These are phyloP conservation scores for Ectropis grisescens DNA, from an alignment of 1,140 invertebrate genomes.

Conservation along the genomic window DNA sequence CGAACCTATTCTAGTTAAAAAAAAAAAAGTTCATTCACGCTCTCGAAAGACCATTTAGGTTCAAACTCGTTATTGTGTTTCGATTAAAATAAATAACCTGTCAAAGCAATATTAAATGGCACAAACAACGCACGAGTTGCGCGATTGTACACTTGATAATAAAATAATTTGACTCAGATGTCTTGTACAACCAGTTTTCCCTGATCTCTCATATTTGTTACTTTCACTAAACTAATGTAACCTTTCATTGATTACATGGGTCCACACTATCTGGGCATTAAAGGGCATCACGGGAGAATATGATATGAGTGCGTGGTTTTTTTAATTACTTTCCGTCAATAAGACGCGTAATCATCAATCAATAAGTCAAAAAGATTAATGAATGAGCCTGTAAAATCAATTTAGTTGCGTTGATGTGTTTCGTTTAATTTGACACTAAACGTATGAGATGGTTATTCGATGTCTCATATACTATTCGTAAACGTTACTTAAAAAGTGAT, in stretches of 20 bases:
- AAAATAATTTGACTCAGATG: conserved; percentile 25
- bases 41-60: no score
- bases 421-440: conserved; percentile 62
- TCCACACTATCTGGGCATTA: no score
- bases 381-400: conserved; percentile 50
- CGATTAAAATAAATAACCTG: conserved; percentile 38
- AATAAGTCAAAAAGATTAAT: conserved; percentile 62
- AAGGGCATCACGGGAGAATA: conserved; percentile 11
- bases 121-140: conserved; percentile 15
- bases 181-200: background rate
- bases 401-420: conserved; percentile 51
- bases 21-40: no score
- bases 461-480: conserved; percentile 9
- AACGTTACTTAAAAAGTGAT: background rate
- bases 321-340: conserved; percentile 60
- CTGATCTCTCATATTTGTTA: no score
- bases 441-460: conserved; percentile 23
- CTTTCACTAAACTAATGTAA: no score
- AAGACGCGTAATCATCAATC: conserved; percentile 49
- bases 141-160: conserved; percentile 36
- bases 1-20: no score
- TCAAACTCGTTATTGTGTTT: no score
- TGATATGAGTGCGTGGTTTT: conserved; percentile 22
- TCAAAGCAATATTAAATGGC: conserved; percentile 31
- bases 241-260: no score